Conservation (phyloP, 1,140 invertebrate genomes). For the Ruditapes philippinarum region DNA sequence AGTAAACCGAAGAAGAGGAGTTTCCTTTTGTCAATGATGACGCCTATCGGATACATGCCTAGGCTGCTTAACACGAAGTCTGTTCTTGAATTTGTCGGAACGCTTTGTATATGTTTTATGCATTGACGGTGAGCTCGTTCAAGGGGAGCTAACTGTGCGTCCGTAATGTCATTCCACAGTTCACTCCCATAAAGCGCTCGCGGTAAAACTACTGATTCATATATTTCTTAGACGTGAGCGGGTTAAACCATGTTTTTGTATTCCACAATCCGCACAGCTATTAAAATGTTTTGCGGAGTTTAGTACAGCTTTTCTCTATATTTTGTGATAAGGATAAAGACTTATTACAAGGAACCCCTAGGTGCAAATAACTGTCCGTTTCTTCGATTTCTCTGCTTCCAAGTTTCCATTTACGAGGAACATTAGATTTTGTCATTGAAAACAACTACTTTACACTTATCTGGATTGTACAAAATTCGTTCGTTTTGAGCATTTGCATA, state of each 20-base stretch:
- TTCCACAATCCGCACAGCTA: background rate
- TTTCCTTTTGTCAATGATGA: background rate
- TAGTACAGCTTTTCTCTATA: background rate
- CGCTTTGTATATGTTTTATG: background rate
- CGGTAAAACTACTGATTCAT: background rate
- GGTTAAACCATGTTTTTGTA: background rate
- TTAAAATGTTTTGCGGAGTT: background rate
- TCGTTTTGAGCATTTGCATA: background rate
- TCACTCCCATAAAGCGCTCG: background rate
- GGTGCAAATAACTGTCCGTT: background rate
- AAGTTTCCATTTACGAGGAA: background rate
- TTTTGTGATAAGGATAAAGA: background rate
- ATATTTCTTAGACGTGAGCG: background rate
- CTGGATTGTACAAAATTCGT: background rate
- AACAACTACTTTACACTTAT: background rate
- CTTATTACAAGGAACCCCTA: background rate
- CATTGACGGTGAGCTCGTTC: background rate
- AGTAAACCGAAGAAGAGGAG: background rate
- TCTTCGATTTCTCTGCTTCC: background rate
- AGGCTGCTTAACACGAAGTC: too few species aligned
- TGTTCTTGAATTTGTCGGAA: background rate
- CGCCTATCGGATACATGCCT: too few species aligned
- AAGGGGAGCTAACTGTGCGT: background rate
- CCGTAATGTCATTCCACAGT: background rate
- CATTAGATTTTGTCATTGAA: background rate